Evolutionary conservation across 2,888 invertebrate species (phyloP).

Genomic region (Drosophila robusta): DNA sequence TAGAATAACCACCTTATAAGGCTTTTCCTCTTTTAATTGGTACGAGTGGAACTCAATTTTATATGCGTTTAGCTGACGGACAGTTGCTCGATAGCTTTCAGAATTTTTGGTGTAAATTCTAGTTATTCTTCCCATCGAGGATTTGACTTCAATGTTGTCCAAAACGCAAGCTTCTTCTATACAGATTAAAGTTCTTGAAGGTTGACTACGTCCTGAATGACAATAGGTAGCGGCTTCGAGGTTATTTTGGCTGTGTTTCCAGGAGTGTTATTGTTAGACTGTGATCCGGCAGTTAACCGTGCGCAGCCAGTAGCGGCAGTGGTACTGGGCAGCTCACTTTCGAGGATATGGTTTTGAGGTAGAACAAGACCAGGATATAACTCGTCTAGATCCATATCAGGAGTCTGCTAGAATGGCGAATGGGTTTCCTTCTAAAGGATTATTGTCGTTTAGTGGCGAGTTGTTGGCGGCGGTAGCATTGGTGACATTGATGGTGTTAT

Average conservation of each 20-base stretch:
- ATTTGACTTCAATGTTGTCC: slow-evolving; percentile 1
- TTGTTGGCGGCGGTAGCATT: slow-evolving; percentile 1
- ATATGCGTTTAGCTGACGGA: too few relatives aligned
- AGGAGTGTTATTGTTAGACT: slow-evolving; percentile 1
- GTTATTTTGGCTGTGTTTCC: too few relatives aligned
- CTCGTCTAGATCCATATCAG: background rate
- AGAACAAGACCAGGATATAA: background rate
- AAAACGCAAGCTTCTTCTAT: background rate
- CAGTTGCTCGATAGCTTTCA: too few relatives aligned
- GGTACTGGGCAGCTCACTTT: background rate
- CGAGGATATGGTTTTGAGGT: slow-evolving; percentile 1
- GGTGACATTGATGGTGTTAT: background rate
- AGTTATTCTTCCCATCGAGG: background rate
- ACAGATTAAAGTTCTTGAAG: too few relatives aligned
- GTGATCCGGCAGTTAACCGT: background rate
- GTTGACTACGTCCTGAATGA: too few relatives aligned
- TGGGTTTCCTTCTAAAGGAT: background rate
- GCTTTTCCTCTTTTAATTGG: too few relatives aligned
- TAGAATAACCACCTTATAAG: too few relatives aligned
- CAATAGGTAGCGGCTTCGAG: too few relatives aligned
- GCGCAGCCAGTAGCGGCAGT: background rate
- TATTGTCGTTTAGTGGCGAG: background rate
- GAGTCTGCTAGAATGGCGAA: background rate
- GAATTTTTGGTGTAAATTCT: background rate
- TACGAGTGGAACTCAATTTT: too few relatives aligned